Conservation (phyloP, 2,113 vertebrate species). For the Crotophaga sulcirostris region DNA sequence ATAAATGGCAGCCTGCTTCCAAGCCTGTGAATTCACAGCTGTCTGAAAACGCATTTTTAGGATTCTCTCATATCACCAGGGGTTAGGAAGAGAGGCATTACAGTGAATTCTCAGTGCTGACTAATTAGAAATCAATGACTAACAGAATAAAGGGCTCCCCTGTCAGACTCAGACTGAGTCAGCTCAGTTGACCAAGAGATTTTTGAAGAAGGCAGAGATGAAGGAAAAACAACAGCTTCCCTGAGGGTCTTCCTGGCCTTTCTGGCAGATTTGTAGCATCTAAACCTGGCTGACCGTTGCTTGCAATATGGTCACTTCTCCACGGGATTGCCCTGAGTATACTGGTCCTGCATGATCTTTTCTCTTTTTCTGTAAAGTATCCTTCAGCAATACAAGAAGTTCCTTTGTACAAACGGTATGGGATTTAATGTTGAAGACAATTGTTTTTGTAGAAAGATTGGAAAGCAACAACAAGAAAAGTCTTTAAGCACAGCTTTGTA, state of each 20-base stretch:
- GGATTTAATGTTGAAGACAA: not conserved
- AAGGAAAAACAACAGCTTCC: not conserved
- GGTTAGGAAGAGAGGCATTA: not conserved
- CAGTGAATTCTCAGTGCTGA: not conserved
- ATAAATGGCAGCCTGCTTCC: not conserved
- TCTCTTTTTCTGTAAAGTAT: not conserved
- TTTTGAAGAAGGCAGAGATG: not conserved
- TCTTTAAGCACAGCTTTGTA: not conserved
- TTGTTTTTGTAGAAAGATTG: not conserved
- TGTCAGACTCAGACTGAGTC: not conserved
- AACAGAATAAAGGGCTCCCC: not conserved
- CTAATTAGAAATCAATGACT: not conserved
- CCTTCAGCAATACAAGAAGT: not conserved
- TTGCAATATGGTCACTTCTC: not conserved
- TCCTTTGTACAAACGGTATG: not conserved
- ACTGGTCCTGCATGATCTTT: not conserved
- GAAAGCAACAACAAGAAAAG: not conserved
- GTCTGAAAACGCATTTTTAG: not conserved
- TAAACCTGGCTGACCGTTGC: not conserved
- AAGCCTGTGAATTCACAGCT: not conserved
- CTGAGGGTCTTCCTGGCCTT: not conserved
- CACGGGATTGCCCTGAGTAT: not conserved
- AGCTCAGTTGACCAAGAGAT: fast-evolving
- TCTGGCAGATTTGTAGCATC: not conserved
- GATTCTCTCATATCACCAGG: not conserved